These are phyloP conservation scores for Saccostrea glomerata DNA, from an alignment of 1,140 invertebrate genomes.

Conservation along the genomic window DNA sequence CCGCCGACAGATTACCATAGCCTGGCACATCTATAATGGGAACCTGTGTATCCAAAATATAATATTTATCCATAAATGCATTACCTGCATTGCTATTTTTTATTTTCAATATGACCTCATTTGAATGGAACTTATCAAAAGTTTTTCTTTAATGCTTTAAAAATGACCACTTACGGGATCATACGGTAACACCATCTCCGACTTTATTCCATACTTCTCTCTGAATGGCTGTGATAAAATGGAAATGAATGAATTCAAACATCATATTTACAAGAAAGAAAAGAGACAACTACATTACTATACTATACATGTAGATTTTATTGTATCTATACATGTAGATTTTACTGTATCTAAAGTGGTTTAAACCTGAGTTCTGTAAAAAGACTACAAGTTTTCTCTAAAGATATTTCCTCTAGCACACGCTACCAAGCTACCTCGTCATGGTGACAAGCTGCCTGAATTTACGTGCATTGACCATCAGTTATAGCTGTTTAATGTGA, in stretches of 20 bases:
- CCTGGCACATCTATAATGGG: conserved; percentile 96
- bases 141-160: not conserved
- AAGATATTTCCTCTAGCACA: conserved; percentile 19
- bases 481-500: too few relatives aligned
- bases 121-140: not conserved
- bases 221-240: conserved; percentile 84
- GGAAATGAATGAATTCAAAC: conserved; percentile 23
- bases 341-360: conserved; percentile 17
- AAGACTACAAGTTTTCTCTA: conserved; percentile 20
- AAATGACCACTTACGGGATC: conserved; percentile 83
- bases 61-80: too few relatives aligned
- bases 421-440: conserved; percentile 7
- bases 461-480: not conserved
- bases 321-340: not conserved
- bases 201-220: conserved; percentile 94
- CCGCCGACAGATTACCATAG: conserved; percentile 91
- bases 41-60: conserved; percentile 80
- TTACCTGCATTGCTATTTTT: too few relatives aligned
- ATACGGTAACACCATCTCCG: conserved; percentile 95
- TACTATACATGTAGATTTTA: not conserved
- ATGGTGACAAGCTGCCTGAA: not conserved
- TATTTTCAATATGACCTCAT: too few relatives aligned
- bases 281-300: not conserved
- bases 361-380: conserved; percentile 15
- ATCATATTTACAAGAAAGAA: not conserved